Evolutionary conservation across 2,797 vertebrate species (phyloP).

Genomic region (Uromys caudimaculatus): DNA sequence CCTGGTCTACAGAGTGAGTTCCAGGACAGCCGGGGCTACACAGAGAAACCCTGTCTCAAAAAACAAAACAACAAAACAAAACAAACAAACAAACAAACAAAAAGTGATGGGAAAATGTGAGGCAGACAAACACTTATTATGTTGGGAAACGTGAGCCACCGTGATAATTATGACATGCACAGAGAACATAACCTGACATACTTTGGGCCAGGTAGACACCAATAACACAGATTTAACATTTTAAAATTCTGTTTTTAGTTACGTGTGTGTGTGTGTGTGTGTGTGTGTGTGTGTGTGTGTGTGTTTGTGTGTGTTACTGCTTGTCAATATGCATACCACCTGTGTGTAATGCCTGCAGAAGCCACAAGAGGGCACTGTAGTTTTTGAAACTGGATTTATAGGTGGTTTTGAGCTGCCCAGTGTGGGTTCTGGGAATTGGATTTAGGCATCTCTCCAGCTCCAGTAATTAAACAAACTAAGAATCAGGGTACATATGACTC

Average conservation of each 20-base stretch:
- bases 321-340: background rate
- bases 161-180: background rate
- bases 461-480: background rate
- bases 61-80: too few species aligned
- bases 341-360: background rate
- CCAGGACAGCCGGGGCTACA: too few species aligned
- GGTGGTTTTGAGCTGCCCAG: background rate
- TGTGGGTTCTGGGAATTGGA: background rate
- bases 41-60: too few species aligned
- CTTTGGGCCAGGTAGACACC: accelerated
- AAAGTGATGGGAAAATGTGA: background rate
- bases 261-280: background rate
- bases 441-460: background rate
- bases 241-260: background rate
- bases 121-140: background rate
- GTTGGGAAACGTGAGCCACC: background rate
- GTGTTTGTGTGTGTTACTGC: background rate
- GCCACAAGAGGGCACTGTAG: background rate
- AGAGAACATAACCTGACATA: background rate
- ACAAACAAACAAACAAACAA: too few species aligned
- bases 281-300: background rate
- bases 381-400: background rate
- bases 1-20: too few species aligned
- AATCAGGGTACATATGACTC: background rate
- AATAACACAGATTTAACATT: background rate